Percentiles rank a stretch among this genome's conserved stretches.
Evolutionary conservation across 2,888 invertebrate species (phyloP).

Genomic region (Cryptus viduatorius): DNA sequence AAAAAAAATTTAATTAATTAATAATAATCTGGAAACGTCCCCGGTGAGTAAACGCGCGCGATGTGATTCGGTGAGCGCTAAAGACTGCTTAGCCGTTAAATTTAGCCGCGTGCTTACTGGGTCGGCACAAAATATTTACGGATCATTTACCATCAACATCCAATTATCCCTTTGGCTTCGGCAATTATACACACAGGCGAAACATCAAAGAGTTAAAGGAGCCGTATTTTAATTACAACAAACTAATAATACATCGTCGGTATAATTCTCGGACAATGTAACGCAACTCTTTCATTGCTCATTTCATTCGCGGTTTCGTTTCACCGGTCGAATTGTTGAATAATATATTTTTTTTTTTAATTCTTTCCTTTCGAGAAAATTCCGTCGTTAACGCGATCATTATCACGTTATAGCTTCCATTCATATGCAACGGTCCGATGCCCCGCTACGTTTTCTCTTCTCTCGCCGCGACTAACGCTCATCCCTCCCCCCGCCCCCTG

Average conservation of each 20-base stretch:
- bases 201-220: slow-evolving; percentile 49
- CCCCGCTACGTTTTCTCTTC: slow-evolving; percentile 39
- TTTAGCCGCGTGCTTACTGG: slow-evolving; percentile 70
- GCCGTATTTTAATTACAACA: slow-evolving; percentile 3
- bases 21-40: slow-evolving; percentile 49
- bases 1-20: background rate
- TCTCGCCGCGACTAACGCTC: slow-evolving; percentile 39
- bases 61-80: slow-evolving; percentile 69
- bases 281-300: background rate
- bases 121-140: slow-evolving; percentile 70
- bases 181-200: slow-evolving; percentile 39
- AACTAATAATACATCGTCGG: background rate
- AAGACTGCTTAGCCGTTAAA: background rate
- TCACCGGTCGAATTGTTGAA: background rate
- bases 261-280: background rate
- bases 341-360: background rate
- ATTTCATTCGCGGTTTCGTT: background rate
- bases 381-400: slow-evolving; percentile 31
- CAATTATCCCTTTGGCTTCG: slow-evolving; percentile 6
- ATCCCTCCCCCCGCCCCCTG: slow-evolving; percentile 6
- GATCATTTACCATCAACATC: slow-evolving; percentile 59
- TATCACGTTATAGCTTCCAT: slow-evolving; percentile 31
- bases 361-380: slow-evolving; percentile 14
- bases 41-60: slow-evolving; percentile 74
- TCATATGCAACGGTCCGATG: slow-evolving; percentile 31